A percentile compares a stretch with the other conserved stretches of the same genome.
Conservation (phyloP, 2,113 vertebrate species). For the Orycteropus afer region DNA sequence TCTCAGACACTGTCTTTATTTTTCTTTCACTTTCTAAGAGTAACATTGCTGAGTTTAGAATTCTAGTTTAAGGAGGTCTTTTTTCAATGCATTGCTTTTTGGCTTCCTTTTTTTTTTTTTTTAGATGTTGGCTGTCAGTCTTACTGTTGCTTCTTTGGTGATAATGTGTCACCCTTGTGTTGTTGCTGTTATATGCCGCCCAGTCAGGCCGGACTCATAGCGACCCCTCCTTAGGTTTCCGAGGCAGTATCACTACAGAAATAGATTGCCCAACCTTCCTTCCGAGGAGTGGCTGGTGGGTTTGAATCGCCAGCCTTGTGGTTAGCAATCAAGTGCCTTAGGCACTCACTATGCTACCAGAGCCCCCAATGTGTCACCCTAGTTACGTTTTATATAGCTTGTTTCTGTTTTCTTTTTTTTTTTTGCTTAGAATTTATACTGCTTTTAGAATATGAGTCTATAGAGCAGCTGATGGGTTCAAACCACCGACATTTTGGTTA, state of each 20-base stretch:
- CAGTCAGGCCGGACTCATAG: too few species aligned
- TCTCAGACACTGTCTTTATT: background rate
- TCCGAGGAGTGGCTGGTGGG: too few species aligned
- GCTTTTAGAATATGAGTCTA: background rate
- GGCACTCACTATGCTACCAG: too few species aligned
- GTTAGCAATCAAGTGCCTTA: too few species aligned
- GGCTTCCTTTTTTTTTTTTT: background rate
- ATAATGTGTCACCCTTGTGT: background rate
- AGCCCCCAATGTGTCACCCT: background rate
- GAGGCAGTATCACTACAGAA: too few species aligned
- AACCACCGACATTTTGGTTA: too few species aligned
- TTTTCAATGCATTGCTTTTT: background rate
- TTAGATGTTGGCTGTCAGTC: background rate
- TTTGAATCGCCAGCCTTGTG: too few species aligned
- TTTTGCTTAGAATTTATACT: background rate
- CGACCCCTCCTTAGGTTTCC: too few species aligned
- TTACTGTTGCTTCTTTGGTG: background rate
- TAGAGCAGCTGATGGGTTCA: too few species aligned
- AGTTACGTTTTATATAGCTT: background rate
- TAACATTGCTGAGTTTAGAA: background rate
- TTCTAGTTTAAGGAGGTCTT: background rate
- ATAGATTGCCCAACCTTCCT: too few species aligned
- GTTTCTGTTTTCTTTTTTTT: background rate
- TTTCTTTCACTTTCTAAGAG: background rate
- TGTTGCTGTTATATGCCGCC: too few species aligned